These are phyloP conservation scores for Noctua fimbriata DNA, from an alignment of 2,888 invertebrate genomes.

Conservation along the genomic window DNA sequence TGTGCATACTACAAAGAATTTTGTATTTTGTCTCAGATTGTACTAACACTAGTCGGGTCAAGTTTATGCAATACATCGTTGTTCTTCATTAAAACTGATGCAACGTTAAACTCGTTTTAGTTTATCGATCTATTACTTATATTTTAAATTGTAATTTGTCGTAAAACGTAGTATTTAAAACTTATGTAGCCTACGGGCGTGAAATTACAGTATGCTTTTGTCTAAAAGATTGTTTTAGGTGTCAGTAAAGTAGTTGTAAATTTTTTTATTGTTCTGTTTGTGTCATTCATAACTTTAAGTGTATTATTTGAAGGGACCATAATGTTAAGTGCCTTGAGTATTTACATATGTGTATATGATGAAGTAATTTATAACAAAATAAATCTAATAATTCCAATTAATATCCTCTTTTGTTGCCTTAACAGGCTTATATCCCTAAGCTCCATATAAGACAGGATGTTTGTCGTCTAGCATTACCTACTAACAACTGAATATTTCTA, in stretches of 20 bases:
- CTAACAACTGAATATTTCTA: conserved; percentile 1
- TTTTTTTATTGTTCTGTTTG: conserved; percentile 69
- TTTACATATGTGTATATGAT: conserved; percentile 82
- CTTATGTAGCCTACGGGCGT: conserved; percentile 30
- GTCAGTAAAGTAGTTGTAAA: conserved; percentile 69
- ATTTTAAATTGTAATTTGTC: conserved; percentile 44
- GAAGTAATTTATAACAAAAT: conserved; percentile 77
- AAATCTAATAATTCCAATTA: conserved; percentile 73
- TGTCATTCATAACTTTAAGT: conserved; percentile 74
- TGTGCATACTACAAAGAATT: conserved; percentile 71
- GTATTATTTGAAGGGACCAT: conserved; percentile 87
- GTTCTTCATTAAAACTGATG: conserved; percentile 34
- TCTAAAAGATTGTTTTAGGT: conserved; percentile 52
- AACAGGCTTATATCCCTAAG: not conserved
- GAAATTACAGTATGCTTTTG: conserved; percentile 56
- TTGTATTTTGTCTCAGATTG: conserved; percentile 50
- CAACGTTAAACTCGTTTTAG: conserved; percentile 42
- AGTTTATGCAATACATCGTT: conserved; percentile 34
- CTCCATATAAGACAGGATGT: not conserved
- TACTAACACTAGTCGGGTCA: conserved; percentile 58
- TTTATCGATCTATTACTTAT: conserved; percentile 40
- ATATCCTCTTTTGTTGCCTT: conserved; percentile 40
- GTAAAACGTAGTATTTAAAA: conserved; percentile 46
- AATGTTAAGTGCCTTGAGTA: conserved; percentile 88
- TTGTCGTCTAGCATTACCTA: not conserved